phyloP scores from a whole-genome alignment of 30 jellyfish, hydroid and myxozoan genomes.

The Turritopsis dohrnii region DNA sequence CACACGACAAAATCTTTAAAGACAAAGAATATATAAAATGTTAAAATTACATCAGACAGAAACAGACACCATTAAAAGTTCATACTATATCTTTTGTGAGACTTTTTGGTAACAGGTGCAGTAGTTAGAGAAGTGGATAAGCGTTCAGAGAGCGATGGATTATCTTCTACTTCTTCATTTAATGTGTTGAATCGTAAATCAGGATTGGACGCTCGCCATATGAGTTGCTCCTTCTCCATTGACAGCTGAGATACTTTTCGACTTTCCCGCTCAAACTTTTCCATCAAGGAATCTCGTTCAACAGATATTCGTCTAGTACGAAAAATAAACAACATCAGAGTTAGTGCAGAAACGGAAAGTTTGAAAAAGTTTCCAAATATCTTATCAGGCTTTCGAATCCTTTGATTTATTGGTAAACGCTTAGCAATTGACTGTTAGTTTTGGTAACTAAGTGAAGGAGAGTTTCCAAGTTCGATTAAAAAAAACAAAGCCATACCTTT shows the following conservation, averaged over 20 bases:
- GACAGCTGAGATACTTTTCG: slow-evolving; percentile 81
- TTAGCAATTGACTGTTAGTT: too few relatives aligned
- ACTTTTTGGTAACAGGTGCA: background rate
- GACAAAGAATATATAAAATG: background rate
- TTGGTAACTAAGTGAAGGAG: too few relatives aligned
- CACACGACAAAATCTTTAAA: background rate
- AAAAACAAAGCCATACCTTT: slow-evolving; percentile 57
- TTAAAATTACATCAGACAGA: background rate
- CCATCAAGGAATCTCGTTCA: slow-evolving; percentile 80
- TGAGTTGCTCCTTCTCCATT: slow-evolving; percentile 92
- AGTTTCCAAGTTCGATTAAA: too few relatives aligned
- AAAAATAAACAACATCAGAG: background rate
- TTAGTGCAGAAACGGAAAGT: background rate
- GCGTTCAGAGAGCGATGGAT: slow-evolving; percentile 2
- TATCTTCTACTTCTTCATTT: slow-evolving; percentile 25
- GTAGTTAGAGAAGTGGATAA: background rate
- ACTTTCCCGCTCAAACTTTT: slow-evolving; percentile 56
- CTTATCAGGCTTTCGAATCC: too few relatives aligned
- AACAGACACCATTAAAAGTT: background rate
- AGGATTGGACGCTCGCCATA: slow-evolving; percentile 85
- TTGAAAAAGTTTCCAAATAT: background rate
- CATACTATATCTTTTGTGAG: slow-evolving; percentile 18
- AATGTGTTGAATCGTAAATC: slow-evolving; percentile 34
- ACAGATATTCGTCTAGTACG: slow-evolving; percentile 76
- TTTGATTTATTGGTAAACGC: too few relatives aligned